These are phyloP conservation scores for Enoplosus armatus DNA, from an alignment of 2,797 vertebrate genomes.

Conservation along the genomic window DNA sequence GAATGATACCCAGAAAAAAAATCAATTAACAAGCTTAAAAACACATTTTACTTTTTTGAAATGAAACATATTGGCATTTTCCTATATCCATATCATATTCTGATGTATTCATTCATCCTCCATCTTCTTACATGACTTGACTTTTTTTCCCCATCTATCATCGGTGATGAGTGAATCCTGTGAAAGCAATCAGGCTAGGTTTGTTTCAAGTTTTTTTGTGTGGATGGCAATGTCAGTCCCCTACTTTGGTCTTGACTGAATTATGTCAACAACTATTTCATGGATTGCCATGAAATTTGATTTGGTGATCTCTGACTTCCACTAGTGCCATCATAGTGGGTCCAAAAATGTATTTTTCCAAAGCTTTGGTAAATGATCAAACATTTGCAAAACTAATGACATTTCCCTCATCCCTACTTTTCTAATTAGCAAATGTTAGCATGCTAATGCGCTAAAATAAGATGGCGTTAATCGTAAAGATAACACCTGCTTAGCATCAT, in stretches of 20 bases:
- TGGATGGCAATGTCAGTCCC: background rate
- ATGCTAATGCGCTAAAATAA: background rate
- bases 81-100: background rate
- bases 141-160: background rate
- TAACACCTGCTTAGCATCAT: background rate
- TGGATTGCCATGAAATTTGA: background rate
- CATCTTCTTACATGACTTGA: conserved; percentile 1
- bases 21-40: background rate
- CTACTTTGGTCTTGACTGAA: background rate
- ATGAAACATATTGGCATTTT: background rate
- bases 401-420: background rate
- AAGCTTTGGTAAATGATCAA: background rate
- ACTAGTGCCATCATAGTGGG: background rate
- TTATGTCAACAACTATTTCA: background rate
- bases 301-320: background rate
- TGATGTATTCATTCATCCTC: too few relatives aligned
- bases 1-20: background rate
- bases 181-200: background rate
- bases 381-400: background rate
- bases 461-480: background rate
- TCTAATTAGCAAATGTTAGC: background rate
- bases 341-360: background rate
- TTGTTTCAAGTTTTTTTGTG: background rate
- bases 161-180: conserved; percentile 6
- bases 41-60: background rate